Conservation (phyloP, 2,113 vertebrate species). For the Cyprinodon brontotheroides region DNA sequence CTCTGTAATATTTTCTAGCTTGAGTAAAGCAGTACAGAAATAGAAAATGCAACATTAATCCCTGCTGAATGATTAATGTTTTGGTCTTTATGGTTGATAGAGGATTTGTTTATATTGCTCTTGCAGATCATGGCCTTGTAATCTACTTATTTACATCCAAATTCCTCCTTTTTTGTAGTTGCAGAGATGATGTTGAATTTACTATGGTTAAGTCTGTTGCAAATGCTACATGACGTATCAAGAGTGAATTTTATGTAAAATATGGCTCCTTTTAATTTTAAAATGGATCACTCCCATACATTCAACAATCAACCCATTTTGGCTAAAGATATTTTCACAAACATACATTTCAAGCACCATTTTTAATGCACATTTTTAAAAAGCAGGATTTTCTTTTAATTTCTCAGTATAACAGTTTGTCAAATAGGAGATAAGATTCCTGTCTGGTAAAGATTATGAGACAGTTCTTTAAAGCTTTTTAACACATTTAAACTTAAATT, state of each 20-base stretch:
- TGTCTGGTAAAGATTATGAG: no score
- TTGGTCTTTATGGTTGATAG: background rate
- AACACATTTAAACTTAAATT: no score
- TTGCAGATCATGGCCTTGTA: background rate
- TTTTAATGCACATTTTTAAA: no score
- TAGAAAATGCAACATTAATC: no score
- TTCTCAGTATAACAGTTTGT: no score
- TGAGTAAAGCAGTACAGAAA: background rate
- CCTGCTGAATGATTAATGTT: conserved; percentile 30
- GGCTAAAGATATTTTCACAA: no score
- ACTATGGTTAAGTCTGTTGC: background rate
- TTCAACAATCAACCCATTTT: background rate
- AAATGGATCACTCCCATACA: background rate
- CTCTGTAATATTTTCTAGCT: background rate
- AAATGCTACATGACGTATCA: background rate
- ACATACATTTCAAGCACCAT: no score
- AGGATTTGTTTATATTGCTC: background rate
- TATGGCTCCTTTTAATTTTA: background rate
- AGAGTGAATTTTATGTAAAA: background rate
- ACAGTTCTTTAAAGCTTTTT: no score
- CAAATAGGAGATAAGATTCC: no score
- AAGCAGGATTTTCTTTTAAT: no score
- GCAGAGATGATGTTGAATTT: background rate
- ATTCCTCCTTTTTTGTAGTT: background rate
- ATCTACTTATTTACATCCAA: background rate